Conservation (phyloP, 2,113 vertebrate genomes). For the Heterochromis multidens region DNA sequence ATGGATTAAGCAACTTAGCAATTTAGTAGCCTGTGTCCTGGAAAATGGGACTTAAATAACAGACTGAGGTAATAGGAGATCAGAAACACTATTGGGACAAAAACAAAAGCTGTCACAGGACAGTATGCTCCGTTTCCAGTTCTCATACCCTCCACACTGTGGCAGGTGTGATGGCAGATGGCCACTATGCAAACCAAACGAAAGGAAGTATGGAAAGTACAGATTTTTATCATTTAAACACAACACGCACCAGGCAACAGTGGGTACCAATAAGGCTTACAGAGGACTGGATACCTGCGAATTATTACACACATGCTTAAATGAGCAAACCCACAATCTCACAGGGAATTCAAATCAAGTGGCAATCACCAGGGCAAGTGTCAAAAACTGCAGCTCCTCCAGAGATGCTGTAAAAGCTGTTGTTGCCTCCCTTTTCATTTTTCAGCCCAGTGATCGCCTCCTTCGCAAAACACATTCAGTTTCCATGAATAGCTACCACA, state of each 20-base stretch:
- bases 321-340: accelerated
- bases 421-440: neutral
- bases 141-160: neutral
- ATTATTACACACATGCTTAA: accelerated
- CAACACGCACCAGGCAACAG: neutral
- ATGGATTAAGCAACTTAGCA: neutral
- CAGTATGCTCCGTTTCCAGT: neutral
- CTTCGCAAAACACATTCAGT: neutral
- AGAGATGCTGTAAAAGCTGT: neutral
- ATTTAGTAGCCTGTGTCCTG: neutral
- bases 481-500: neutral
- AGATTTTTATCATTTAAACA: neutral
- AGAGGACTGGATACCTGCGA: neutral
- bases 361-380: neutral
- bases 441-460: neutral
- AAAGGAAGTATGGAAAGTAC: neutral
- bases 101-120: neutral
- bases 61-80: neutral
- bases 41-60: neutral
- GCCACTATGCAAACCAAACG: neutral
- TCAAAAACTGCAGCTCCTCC: neutral
- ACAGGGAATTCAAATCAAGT: neutral
- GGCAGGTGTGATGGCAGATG: neutral
- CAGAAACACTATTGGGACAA: neutral
- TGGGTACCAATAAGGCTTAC: neutral